These are phyloP conservation scores for Ceryle rudis DNA, from an alignment of 2,797 vertebrate species.

Conservation along the genomic window DNA sequence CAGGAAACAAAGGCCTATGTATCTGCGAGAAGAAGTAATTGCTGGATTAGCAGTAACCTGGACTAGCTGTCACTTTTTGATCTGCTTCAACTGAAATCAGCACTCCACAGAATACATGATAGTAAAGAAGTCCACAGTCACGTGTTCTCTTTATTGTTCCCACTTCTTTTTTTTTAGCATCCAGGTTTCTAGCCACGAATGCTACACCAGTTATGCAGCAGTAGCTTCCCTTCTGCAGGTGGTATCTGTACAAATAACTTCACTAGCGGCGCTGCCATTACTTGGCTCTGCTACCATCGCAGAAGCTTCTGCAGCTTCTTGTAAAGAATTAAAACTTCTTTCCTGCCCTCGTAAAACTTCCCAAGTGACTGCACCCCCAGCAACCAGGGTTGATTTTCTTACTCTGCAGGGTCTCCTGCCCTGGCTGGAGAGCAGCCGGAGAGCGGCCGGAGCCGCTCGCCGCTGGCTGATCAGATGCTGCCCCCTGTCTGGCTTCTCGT, in stretches of 20 bases:
- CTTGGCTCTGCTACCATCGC: accelerated
- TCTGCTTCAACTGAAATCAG: not conserved
- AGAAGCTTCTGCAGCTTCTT: not conserved
- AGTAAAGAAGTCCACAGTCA: not conserved
- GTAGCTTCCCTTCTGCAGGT: not conserved
- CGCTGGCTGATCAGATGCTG: not conserved
- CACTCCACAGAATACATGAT: accelerated
- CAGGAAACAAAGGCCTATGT: not conserved
- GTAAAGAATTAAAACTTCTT: not conserved
- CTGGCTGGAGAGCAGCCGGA: accelerated
- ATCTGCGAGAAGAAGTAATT: not conserved
- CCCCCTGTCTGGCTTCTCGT: conserved; percentile 12
- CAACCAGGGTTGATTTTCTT: too few species aligned
- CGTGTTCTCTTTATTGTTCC: not conserved
- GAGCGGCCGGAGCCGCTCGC: not conserved
- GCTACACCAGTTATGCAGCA: not conserved
- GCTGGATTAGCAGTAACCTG: not conserved
- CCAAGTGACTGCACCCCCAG: not conserved
- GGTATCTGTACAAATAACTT: not conserved
- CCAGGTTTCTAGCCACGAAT: not conserved
- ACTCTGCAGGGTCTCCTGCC: accelerated
- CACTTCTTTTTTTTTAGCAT: not conserved
- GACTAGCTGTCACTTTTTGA: not conserved
- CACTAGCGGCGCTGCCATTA: accelerated
- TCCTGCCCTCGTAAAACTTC: not conserved